These are phyloP conservation scores for Corythucha ciliata DNA, from an alignment of 2,888 invertebrate genomes.

Conservation along the genomic window DNA sequence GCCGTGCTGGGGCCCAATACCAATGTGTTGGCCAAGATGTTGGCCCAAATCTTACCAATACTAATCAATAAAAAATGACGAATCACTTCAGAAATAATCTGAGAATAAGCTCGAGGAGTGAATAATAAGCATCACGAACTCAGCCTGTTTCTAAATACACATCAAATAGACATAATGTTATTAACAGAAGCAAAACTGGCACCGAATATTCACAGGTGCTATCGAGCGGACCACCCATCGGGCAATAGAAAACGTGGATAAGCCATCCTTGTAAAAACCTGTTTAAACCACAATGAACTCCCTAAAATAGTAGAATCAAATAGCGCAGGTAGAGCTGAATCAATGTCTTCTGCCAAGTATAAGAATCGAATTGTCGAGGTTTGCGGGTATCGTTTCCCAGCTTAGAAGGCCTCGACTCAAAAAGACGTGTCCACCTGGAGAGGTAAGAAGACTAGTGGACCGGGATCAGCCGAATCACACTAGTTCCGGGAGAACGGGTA, in stretches of 20 bases:
- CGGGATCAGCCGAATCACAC: too few species aligned
- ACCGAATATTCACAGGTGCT: slow-evolving; percentile 8
- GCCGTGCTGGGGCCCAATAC: too few species aligned
- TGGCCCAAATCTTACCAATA: slow-evolving; percentile 10
- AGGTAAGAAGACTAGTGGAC: too few species aligned
- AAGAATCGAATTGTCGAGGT: slow-evolving; percentile 1
- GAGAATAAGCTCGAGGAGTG: slow-evolving; percentile 4
- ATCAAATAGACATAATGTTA: slow-evolving; percentile 8
- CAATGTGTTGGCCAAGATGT: slow-evolving; percentile 1
- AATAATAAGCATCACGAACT: slow-evolving; percentile 9
- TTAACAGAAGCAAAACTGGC: slow-evolving; percentile 3
- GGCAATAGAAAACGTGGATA: slow-evolving; percentile 2
- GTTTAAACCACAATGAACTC: background rate
- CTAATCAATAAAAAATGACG: background rate
- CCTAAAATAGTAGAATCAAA: background rate
- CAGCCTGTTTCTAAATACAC: background rate
- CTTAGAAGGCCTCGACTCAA: too few species aligned
- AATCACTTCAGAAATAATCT: background rate
- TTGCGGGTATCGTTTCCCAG: too few species aligned
- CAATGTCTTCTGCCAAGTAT: background rate
- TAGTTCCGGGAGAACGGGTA: too few species aligned
- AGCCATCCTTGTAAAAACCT: background rate
- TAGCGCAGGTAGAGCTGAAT: slow-evolving; percentile 1
- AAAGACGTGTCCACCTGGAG: too few species aligned
- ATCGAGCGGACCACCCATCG: slow-evolving; percentile 8